Evolutionary conservation across 2,113 vertebrate genomes (phyloP).

Genomic region (Corythornis vintsioides): DNA sequence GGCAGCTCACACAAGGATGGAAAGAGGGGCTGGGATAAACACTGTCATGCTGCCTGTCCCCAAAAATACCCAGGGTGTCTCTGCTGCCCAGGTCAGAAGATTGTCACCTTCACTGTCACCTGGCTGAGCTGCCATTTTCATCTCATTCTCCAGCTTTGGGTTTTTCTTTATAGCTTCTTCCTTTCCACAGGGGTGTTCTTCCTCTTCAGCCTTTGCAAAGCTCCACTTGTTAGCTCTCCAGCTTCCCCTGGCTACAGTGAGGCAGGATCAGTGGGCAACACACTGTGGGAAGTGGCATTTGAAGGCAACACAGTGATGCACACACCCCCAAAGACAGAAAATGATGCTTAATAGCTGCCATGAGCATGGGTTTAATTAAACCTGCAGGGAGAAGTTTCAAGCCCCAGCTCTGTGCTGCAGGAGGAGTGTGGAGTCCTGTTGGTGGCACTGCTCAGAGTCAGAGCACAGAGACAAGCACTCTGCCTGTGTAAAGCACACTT

Average conservation of each 20-base stretch:
- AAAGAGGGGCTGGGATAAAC: neutral
- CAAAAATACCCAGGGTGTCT: no score
- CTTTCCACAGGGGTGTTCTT: neutral
- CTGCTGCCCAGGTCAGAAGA: neutral
- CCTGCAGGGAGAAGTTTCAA: neutral
- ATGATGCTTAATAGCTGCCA: neutral
- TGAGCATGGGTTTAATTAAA: neutral
- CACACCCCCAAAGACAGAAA: neutral
- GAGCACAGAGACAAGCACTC: neutral
- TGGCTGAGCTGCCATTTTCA: neutral
- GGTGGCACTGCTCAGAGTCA: neutral
- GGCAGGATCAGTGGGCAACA: accelerated
- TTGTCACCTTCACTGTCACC: neutral
- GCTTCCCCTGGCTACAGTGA: neutral
- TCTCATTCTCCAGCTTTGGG: neutral
- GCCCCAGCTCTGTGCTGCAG: neutral
- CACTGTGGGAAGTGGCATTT: neutral
- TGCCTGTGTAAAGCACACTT: neutral
- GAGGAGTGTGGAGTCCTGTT: neutral
- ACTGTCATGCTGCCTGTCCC: neutral
- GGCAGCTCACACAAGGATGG: neutral
- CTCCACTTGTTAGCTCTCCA: neutral
- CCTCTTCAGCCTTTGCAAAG: neutral
- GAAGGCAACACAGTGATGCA: neutral
- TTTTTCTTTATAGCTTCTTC: neutral